A percentile compares a stretch with the other conserved stretches of the same genome.
Evolutionary conservation across 2,888 invertebrate species (phyloP).

Genomic region (Rhyacophila evoluta): DNA sequence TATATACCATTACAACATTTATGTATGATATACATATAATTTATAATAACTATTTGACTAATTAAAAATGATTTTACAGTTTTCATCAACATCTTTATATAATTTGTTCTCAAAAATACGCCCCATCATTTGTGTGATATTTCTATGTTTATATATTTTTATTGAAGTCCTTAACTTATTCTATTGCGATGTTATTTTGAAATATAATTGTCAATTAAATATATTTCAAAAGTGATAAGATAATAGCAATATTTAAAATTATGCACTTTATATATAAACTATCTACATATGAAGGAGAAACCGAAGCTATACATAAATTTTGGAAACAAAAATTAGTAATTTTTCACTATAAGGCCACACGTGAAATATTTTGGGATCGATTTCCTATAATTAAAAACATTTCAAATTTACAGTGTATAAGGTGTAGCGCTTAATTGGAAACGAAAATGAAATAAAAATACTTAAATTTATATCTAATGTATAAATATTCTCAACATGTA

Average conservation of each 20-base stretch:
- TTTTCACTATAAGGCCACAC: slow-evolving; percentile 46
- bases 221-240: background rate
- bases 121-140: background rate
- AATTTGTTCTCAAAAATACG: slow-evolving; percentile 22
- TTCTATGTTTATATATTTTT: background rate
- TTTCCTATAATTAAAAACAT: slow-evolving; percentile 23
- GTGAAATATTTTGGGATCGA: slow-evolving; percentile 37
- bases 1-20: background rate
- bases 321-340: slow-evolving; percentile 30
- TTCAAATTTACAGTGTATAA: slow-evolving; percentile 40
- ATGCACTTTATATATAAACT: background rate
- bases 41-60: slow-evolving; percentile 9
- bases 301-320: slow-evolving; percentile 30
- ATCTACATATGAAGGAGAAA: slow-evolving; percentile 28
- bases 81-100: background rate
- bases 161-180: background rate
- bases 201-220: background rate
- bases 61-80: slow-evolving; percentile 4
- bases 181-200: slow-evolving; percentile 12
- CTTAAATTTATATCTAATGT: background rate
- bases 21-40: slow-evolving; percentile 3
- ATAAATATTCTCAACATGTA: slow-evolving; percentile 13
- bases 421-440: slow-evolving; percentile 45
- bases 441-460: background rate
- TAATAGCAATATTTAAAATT: slow-evolving; percentile 27